Evolutionary conservation across 2,888 invertebrate species (phyloP).

Genomic region (Trichacis sp.): DNA sequence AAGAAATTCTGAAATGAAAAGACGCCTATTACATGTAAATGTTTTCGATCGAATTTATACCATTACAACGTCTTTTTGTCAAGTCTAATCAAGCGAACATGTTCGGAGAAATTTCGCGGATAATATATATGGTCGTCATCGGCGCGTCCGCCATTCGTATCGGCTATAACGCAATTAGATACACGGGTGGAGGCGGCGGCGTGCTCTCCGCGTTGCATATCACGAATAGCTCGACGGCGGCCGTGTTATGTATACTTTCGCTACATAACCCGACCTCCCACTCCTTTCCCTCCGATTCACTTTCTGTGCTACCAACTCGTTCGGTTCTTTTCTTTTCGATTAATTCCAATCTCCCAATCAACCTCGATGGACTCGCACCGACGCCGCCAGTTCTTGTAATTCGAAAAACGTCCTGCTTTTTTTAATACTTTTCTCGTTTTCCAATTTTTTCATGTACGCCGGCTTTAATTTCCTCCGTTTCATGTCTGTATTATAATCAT

Average conservation of each 20-base stretch:
- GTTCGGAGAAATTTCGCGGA: background rate
- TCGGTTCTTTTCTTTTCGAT: constrained; percentile 43
- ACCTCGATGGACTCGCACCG: background rate
- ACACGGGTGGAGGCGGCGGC: constrained; percentile 56
- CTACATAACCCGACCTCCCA: constrained; percentile 54
- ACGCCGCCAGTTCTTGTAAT: background rate
- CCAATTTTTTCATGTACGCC: no score
- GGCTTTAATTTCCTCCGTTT: background rate
- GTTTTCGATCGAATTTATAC: no score
- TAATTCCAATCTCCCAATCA: constrained; percentile 22
- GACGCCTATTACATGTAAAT: no score
- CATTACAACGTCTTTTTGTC: no score
- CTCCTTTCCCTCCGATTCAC: constrained; percentile 40
- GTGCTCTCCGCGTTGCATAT: constrained; percentile 53
- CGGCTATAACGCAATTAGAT: constrained; percentile 58
- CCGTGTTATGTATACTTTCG: constrained; percentile 55
- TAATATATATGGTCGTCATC: constrained; percentile 55
- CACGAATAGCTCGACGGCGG: constrained; percentile 43
- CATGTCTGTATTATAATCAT: background rate
- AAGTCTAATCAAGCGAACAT: background rate
- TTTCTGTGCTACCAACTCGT: constrained; percentile 43
- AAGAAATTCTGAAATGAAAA: no score
- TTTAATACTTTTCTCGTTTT: background rate
- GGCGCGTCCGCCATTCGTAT: constrained; percentile 50
- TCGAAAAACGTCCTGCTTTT: background rate